Evolutionary conservation across 2,888 invertebrate genomes (phyloP), one percentile per base, ranked within the genome.

Genomic region (Chalcis sispes): DNA sequence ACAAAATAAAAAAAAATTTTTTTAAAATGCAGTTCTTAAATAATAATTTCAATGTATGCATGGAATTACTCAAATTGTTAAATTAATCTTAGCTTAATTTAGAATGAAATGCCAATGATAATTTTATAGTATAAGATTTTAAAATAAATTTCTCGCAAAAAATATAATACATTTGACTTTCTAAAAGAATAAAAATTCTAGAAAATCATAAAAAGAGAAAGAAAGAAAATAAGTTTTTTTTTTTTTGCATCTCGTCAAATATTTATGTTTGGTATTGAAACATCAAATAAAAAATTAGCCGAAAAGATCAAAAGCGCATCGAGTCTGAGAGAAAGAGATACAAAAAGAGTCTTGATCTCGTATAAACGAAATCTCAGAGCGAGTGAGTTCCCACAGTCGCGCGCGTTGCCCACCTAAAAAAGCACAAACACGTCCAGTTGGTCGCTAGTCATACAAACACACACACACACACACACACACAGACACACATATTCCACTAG

Each of bases 251-350:
- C 15, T 15, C 7, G 2, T 13, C 13, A 15, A 42, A 42, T 42
- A 42, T 42, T 42, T 13, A 42, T 42, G 42, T 13, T 42, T 2
- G 15, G 7, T 2, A 7, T 13, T 42, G 13, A 42, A 42, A 13
- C 15, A 42, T 42, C 42, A 42, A 42, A 42, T 8, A 40, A 61
- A 23, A 50, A 36, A 54, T 25, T 25, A 84, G 7, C 84, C 15
- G 8, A 61, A 25, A 46, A 61, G 61, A 61, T 61, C 42, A 61
- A 61, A 61, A 25, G 23, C 42, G 42, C 46, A 15, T 10, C 4
- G 13, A 46, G 13, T 46, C 46, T 2, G 15, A 46, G 15, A 46
- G n/a, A 4, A 36, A 46, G 46, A 46, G n/a, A 46, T 46, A 18
- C 56, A 29, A 1, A n/a, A n/a, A 56, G 27, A 61, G 15, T 61